Percentiles rank a stretch among this genome's conserved stretches.
These are phyloP conservation scores for Cosmia trapezina DNA, from an alignment of 2,888 invertebrate species.

Conservation along the genomic window DNA sequence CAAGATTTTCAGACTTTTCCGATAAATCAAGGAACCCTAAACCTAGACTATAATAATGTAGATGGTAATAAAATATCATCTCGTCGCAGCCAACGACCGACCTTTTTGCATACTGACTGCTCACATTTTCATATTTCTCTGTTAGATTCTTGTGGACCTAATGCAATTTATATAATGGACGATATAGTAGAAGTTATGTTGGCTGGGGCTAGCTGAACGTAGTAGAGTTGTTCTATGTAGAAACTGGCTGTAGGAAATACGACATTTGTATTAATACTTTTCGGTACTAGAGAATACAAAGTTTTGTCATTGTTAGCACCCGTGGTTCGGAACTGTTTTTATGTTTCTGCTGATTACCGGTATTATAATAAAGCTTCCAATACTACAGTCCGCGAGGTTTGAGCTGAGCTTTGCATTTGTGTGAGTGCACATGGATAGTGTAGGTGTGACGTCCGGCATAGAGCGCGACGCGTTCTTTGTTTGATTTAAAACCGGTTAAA, in stretches of 20 bases:
- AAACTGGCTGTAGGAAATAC: slow-evolving; percentile 4
- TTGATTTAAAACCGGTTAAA: too few relatives aligned
- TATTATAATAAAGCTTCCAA: too few relatives aligned
- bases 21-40: slow-evolving; percentile 27
- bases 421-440: too few relatives aligned
- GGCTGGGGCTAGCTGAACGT: neutral
- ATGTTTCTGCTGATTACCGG: neutral
- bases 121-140: slow-evolving; percentile 62
- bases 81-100: slow-evolving; percentile 56
- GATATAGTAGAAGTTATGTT: slow-evolving; percentile 41
- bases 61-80: slow-evolving; percentile 61
- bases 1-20: neutral
- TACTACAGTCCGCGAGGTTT: too few relatives aligned
- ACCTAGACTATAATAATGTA: slow-evolving; percentile 39
- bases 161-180: slow-evolving; percentile 61
- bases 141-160: slow-evolving; percentile 54
- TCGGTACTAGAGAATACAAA: neutral
- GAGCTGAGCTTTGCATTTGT: too few relatives aligned
- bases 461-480: too few relatives aligned
- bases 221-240: slow-evolving; percentile 4
- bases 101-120: slow-evolving; percentile 61
- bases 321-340: neutral
- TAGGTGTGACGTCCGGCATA: too few relatives aligned
- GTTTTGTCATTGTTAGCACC: slow-evolving; percentile 6
- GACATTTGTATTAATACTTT: neutral